A percentile compares a stretch with the other conserved stretches of the same genome.
phyloP scores from a whole-genome alignment of 2,113 vertebrate genomes.

The Hemibagrus wyckioides region DNA sequence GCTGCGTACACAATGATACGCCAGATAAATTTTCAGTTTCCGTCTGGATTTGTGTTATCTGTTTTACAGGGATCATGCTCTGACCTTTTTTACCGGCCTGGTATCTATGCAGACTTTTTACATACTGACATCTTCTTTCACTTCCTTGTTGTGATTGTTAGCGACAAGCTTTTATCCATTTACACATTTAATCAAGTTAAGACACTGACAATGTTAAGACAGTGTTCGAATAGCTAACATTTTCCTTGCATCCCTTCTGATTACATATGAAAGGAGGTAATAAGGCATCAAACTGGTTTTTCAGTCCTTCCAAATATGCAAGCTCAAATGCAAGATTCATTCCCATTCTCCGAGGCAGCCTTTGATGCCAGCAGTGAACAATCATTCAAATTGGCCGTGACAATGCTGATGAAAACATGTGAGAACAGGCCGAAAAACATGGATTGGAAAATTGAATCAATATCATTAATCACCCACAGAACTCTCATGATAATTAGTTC shows the following conservation, averaged over 20 bases:
- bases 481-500: slow-evolving; percentile 74
- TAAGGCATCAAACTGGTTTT: slow-evolving; percentile 69
- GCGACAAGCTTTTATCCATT: slow-evolving; percentile 48
- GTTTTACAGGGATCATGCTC: slow-evolving; percentile 25
- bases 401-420: slow-evolving; percentile 75
- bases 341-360: slow-evolving; percentile 55
- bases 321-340: slow-evolving; percentile 57
- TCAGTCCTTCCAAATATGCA: slow-evolving; percentile 49
- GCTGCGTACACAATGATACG: background rate
- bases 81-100: slow-evolving; percentile 39
- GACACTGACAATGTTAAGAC: slow-evolving; percentile 52
- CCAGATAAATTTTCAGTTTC: slow-evolving; percentile 31
- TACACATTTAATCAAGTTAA: slow-evolving; percentile 58
- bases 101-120: slow-evolving; percentile 39
- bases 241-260: slow-evolving; percentile 64
- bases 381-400: slow-evolving; percentile 79
- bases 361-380: slow-evolving; percentile 75
- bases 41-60: slow-evolving; percentile 30
- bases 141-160: slow-evolving; percentile 44
- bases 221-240: slow-evolving; percentile 68
- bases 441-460: slow-evolving; percentile 76
- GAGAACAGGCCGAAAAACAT: slow-evolving; percentile 65
- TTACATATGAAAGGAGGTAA: slow-evolving; percentile 66
- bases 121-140: slow-evolving; percentile 24
- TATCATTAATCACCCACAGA: slow-evolving; percentile 78